A percentile compares a stretch with the other conserved stretches of the same genome.
phyloP scores from a whole-genome alignment of 2,888 invertebrate genomes.

The Drosophila barbarae region DNA sequence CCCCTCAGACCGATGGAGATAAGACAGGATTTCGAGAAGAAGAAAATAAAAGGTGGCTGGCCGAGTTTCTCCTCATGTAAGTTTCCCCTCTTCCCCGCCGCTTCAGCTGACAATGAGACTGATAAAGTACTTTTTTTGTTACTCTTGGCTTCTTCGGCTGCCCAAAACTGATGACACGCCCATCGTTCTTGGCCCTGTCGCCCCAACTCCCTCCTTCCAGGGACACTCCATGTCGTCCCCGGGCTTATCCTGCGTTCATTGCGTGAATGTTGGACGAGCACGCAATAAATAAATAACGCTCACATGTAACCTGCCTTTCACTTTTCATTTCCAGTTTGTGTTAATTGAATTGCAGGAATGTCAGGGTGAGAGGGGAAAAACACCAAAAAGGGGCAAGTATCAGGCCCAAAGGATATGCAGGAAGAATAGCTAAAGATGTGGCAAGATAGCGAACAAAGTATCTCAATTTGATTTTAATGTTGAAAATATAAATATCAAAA shows the following conservation, averaged over 20 bases:
- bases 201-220: background rate
- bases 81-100: background rate
- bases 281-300: constrained; percentile 73
- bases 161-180: constrained; percentile 35
- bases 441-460: no score
- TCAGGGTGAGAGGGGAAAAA: background rate
- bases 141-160: constrained; percentile 23
- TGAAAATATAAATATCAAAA: background rate
- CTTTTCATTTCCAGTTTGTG: constrained; percentile 13
- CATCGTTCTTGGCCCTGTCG: constrained; percentile 13
- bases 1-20: constrained; percentile 6
- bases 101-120: constrained; percentile 23
- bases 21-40: constrained; percentile 8
- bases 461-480: background rate
- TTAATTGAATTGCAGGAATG: constrained; percentile 64
- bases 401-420: no score
- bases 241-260: constrained; percentile 12
- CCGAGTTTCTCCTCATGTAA: background rate
- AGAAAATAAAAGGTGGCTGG: background rate
- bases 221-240: background rate
- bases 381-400: background rate
- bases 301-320: constrained; percentile 49
- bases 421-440: rapidly evolving
- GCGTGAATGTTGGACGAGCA: constrained; percentile 55
- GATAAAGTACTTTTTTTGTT: constrained; percentile 24